These are phyloP conservation scores for Dicaeum eximium DNA, from an alignment of 2,113 vertebrate genomes.

Conservation along the genomic window DNA sequence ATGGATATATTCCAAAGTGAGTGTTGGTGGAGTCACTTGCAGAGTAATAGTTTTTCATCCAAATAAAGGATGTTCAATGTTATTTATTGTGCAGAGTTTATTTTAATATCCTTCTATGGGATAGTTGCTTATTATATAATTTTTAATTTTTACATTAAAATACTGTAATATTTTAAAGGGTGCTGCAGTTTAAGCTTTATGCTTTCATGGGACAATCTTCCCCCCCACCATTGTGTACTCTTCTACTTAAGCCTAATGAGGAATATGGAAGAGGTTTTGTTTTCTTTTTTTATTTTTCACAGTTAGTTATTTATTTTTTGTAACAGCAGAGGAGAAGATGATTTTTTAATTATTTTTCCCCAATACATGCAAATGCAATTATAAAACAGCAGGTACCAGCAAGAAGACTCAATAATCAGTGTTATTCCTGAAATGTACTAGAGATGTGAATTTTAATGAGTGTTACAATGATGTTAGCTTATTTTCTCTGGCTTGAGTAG, in stretches of 20 bases:
- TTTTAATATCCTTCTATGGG: not conserved
- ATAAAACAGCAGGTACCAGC: not conserved
- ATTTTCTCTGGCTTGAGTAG: not conserved
- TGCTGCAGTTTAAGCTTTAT: not conserved
- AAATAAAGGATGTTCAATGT: not conserved
- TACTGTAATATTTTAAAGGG: not conserved
- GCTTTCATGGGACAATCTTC: not conserved
- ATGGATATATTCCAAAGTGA: not conserved
- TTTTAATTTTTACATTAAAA: not conserved
- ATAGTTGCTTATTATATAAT: not conserved
- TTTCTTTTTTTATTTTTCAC: not conserved
- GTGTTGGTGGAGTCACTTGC: not conserved
- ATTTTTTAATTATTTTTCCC: not conserved
- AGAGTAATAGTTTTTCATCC: not conserved
- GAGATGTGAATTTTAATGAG: not conserved
- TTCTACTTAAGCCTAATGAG: not conserved
- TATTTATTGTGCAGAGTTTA: not conserved
- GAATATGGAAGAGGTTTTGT: not conserved
- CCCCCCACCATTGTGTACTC: accelerated
- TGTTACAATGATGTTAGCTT: not conserved
- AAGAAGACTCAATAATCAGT: not conserved
- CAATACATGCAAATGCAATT: not conserved
- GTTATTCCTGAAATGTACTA: not conserved
- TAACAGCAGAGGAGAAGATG: not conserved
- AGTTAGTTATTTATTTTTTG: not conserved